A percentile compares a stretch with the other conserved stretches of the same genome.
Conservation (phyloP, 2,888 invertebrate species). For the Xylota sylvarum region DNA sequence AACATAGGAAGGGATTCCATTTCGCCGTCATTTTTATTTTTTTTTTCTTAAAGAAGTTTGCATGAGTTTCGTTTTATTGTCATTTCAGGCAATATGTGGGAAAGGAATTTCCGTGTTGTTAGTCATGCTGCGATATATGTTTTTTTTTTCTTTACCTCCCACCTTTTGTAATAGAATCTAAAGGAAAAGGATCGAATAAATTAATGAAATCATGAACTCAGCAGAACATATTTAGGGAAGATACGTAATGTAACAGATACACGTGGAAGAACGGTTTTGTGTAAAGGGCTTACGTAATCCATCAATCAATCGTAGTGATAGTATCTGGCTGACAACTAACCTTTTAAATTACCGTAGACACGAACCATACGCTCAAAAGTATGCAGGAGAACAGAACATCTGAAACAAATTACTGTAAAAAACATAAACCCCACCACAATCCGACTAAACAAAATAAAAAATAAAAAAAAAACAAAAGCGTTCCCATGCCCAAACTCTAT, state of each 20-base stretch:
- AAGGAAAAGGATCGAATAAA: slow-evolving; percentile 35
- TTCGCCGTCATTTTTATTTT: not conserved
- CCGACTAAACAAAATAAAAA: not conserved
- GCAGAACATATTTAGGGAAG: not conserved
- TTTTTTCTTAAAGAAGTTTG: slow-evolving; percentile 12
- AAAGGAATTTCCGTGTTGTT: slow-evolving; percentile 8
- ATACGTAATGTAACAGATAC: not conserved
- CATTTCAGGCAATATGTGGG: not conserved
- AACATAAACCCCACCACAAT: too few species aligned
- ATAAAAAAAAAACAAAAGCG: not conserved
- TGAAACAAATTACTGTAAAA: too few species aligned
- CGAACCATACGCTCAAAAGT: too few species aligned
- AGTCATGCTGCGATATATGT: slow-evolving; percentile 15
- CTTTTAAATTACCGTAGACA: too few species aligned
- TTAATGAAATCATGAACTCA: slow-evolving; percentile 38
- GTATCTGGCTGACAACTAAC: too few species aligned
- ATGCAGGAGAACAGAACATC: too few species aligned
- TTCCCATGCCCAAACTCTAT: not conserved
- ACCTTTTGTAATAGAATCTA: not conserved
- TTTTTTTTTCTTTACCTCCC: not conserved
- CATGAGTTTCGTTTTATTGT: slow-evolving; percentile 51
- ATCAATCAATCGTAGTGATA: too few species aligned
- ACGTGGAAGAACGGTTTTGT: not conserved
- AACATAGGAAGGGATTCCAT: slow-evolving; percentile 25
- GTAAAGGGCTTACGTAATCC: not conserved